Conservation (phyloP, 2,888 invertebrate genomes). For the Hirudinaria manillensis region DNA sequence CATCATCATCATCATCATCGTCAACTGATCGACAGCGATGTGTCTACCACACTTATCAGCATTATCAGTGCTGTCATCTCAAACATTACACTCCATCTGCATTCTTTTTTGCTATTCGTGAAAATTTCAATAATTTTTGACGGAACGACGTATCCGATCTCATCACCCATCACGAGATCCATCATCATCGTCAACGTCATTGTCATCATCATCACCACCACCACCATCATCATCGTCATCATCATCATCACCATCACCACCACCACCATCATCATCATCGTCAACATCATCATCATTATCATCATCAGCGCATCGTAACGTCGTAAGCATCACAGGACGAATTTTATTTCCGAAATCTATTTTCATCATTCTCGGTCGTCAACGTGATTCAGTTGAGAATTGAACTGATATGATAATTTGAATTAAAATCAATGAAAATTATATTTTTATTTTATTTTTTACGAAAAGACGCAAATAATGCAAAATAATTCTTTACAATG, state of each 20-base stretch:
- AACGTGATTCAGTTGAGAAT: too few species aligned
- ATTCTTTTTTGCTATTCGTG: too few species aligned
- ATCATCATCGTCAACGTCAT: conserved; percentile 27
- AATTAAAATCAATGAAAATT: too few species aligned
- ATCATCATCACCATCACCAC: conserved; percentile 27
- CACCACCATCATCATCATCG: conserved; percentile 12
- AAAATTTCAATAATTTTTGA: too few species aligned
- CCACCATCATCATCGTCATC: conserved; percentile 30
- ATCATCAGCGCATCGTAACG: too few species aligned
- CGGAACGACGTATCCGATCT: neutral
- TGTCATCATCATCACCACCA: conserved; percentile 29
- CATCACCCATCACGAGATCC: neutral
- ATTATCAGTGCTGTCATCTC: conserved; percentile 8
- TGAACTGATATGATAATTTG: too few species aligned
- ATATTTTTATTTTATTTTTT: too few species aligned
- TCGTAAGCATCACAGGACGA: too few species aligned
- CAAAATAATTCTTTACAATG: too few species aligned
- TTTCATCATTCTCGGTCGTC: too few species aligned
- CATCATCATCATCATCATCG: conserved; percentile 31
- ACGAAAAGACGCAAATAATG: too few species aligned
- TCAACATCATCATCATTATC: neutral
- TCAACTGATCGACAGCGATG: conserved; percentile 11
- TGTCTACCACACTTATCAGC: neutral
- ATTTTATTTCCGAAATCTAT: too few species aligned
- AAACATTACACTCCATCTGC: neutral